These are phyloP conservation scores for Tetanocera ferruginea DNA, from an alignment of 2,888 invertebrate genomes.

Conservation along the genomic window DNA sequence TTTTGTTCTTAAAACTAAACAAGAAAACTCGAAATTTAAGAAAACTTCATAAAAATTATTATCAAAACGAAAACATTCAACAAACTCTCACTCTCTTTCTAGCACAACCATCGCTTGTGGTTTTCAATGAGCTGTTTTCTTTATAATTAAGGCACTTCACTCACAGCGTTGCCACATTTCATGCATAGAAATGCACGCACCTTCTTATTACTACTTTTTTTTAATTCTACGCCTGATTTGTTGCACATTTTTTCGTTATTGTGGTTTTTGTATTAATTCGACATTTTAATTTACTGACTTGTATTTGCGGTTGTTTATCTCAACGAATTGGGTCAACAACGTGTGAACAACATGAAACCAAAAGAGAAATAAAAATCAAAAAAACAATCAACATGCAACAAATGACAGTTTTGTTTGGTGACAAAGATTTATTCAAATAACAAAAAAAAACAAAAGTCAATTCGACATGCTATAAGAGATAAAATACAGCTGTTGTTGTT, in stretches of 20 bases:
- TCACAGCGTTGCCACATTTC: no score
- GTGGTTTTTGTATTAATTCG: constrained; percentile 22
- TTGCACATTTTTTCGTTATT: not conserved
- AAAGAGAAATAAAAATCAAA: not conserved
- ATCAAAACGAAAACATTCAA: no score
- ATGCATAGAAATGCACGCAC: constrained; percentile 4
- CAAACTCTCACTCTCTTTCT: no score
- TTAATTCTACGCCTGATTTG: constrained; percentile 4
- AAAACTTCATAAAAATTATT: no score
- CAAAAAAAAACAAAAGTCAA: not conserved
- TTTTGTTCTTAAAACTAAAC: no score
- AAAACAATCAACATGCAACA: not conserved
- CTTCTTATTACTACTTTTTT: not conserved
- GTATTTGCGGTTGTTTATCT: constrained; percentile 19
- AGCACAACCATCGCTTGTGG: no score
- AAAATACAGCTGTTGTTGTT: not conserved
- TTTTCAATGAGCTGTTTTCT: no score
- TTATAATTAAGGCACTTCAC: no score
- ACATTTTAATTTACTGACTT: constrained; percentile 37
- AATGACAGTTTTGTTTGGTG: constrained; percentile 11
- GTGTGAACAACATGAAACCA: not conserved
- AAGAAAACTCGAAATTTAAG: no score
- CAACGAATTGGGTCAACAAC: constrained; percentile 26
- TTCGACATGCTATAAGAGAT: not conserved
- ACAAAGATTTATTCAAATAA: not conserved